phyloP scores from a whole-genome alignment of 35 echinoderm and acorn worm species.

The Apostichopus parvimensis region DNA sequence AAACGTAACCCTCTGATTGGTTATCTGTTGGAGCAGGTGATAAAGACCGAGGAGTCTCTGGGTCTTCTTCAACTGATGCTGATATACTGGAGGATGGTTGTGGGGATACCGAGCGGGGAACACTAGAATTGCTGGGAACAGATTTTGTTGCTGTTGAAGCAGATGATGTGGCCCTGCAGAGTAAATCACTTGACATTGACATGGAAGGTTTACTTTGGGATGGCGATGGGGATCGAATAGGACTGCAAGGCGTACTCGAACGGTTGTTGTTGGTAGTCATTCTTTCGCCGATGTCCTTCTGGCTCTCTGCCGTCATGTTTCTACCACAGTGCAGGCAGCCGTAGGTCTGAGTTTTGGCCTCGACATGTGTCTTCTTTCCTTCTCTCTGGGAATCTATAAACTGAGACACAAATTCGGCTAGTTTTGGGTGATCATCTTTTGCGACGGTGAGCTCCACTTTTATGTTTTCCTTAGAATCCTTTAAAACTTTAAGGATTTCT shows the following conservation, averaged over 20 bases:
- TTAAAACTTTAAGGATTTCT: constrained; percentile 39
- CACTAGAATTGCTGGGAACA: background rate
- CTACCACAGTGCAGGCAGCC: constrained; percentile 21
- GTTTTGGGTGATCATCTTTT: constrained; percentile 19
- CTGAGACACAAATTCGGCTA: constrained; percentile 37
- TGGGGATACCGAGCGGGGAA: background rate
- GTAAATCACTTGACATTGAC: constrained; percentile 5
- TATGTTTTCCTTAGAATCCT: constrained; percentile 38
- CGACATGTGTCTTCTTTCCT: background rate
- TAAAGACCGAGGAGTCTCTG: background rate
- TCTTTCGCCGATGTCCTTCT: background rate
- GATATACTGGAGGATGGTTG: background rate
- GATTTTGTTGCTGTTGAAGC: background rate
- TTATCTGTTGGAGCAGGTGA: constrained; percentile 24
- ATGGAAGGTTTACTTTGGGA: background rate
- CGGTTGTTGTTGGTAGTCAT: constrained; percentile 39
- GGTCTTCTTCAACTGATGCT: background rate
- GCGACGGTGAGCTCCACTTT: constrained; percentile 15
- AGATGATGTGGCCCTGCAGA: background rate
- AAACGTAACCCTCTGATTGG: constrained; percentile 15
- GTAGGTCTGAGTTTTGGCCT: background rate
- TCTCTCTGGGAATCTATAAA: constrained; percentile 25
- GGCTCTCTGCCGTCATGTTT: background rate
- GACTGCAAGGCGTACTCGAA: constrained; percentile 33
- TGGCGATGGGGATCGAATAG: constrained; percentile 19